phyloP scores from a whole-genome alignment of 2,113 vertebrate genomes.

The Balaeniceps rex region DNA sequence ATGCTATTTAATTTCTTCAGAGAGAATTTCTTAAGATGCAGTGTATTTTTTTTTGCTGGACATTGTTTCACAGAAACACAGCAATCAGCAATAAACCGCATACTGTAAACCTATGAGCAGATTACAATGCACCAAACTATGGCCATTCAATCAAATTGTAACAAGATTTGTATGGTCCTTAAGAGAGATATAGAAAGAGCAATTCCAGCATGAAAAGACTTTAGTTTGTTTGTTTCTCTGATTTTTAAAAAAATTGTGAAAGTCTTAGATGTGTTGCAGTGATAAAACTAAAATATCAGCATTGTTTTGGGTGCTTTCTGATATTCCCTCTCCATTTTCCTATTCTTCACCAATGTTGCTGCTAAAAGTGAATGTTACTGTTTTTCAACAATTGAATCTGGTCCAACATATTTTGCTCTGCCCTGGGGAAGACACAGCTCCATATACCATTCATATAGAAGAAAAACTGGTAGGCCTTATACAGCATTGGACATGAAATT shows the following conservation, averaged over 20 bases:
- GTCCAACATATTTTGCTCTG: background rate
- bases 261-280: background rate
- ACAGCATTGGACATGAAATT: background rate
- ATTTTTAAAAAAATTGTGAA: background rate
- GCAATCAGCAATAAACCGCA: background rate
- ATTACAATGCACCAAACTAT: background rate
- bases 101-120: background rate
- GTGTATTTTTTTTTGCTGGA: background rate
- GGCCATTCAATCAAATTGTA: constrained; percentile 31
- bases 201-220: background rate
- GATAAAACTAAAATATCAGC: background rate
- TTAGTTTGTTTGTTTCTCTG: background rate
- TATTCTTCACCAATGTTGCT: constrained; percentile 3
- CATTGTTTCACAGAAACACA: background rate
- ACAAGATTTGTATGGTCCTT: background rate
- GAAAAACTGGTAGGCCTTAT: background rate
- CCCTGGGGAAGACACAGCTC: background rate
- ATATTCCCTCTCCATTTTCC: constrained; percentile 31
- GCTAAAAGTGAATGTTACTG: constrained; percentile 7
- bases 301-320: background rate
- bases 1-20: background rate
- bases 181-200: background rate
- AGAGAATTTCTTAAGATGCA: background rate
- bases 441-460: background rate
- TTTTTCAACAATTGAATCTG: background rate